phyloP scores from a whole-genome alignment of 2,797 vertebrate genomes.

The Danio tinwini region DNA sequence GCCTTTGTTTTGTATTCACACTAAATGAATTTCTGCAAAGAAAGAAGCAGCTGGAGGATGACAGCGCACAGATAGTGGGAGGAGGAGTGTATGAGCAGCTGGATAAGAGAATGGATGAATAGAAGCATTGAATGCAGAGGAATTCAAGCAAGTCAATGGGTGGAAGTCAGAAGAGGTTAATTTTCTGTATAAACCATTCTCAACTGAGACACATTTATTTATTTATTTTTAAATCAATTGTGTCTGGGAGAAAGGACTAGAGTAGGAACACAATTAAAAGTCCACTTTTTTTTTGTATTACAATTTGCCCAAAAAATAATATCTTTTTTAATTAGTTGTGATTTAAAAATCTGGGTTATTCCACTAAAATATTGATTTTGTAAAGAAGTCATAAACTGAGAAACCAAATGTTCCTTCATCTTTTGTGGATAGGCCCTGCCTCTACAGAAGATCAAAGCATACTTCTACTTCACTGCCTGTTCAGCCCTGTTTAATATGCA shows the following conservation, averaged over 20 bases:
- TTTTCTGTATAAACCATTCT: constrained; percentile 60
- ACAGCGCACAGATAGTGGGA: not conserved
- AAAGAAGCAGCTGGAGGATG: not conserved
- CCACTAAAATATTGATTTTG: too few species aligned
- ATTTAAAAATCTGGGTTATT: too few species aligned
- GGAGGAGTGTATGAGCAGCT: not conserved
- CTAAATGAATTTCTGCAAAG: constrained; percentile 13
- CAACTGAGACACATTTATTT: constrained; percentile 47
- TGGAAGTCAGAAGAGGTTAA: constrained; percentile 51
- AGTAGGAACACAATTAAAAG: not conserved
- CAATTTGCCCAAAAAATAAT: too few species aligned
- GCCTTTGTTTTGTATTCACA: constrained; percentile 6
- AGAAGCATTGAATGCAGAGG: not conserved
- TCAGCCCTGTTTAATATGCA: too few species aligned
- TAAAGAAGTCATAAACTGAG: too few species aligned
- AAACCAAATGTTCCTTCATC: too few species aligned
- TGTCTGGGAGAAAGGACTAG: not conserved
- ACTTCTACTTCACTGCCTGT: too few species aligned
- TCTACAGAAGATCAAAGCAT: too few species aligned
- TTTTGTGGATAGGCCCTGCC: too few species aligned
- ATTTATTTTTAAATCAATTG: not conserved
- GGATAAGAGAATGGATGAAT: constrained; percentile 21
- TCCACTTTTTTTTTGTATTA: too few species aligned
- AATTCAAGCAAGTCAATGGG: constrained; percentile 36
- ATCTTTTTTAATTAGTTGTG: too few species aligned